These are phyloP conservation scores for Labia minor DNA, from an alignment of 2,888 invertebrate species.

Conservation along the genomic window DNA sequence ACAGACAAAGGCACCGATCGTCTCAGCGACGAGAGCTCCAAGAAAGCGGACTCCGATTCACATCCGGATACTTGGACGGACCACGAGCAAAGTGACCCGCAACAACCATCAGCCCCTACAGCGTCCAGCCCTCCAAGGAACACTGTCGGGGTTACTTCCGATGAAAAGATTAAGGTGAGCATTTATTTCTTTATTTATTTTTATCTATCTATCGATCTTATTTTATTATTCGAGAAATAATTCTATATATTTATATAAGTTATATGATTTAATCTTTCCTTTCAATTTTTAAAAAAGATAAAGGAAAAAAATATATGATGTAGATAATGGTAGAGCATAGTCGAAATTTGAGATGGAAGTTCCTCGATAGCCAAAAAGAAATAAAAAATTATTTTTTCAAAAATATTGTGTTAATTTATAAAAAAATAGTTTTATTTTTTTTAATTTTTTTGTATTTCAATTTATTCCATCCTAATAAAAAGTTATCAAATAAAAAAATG, in stretches of 20 bases:
- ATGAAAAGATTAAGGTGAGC: constrained; percentile 29
- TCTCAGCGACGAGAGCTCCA: constrained; percentile 45
- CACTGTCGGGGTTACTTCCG: constrained; percentile 34
- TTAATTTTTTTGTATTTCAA: too few species aligned
- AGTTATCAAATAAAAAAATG: too few species aligned
- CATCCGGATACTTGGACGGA: constrained; percentile 51
- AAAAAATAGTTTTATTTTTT: too few species aligned
- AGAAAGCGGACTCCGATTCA: constrained; percentile 45
- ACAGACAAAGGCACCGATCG: constrained; percentile 40
- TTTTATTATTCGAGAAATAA: not conserved
- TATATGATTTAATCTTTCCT: too few species aligned
- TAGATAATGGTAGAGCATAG: too few species aligned
- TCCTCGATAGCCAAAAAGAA: too few species aligned
- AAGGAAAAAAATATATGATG: too few species aligned
- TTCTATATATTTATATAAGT: constrained; percentile 2
- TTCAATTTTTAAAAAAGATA: too few species aligned
- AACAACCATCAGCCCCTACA: constrained; percentile 34
- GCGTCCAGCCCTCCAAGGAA: constrained; percentile 45
- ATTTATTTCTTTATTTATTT: not conserved
- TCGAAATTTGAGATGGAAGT: too few species aligned
- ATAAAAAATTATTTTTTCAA: too few species aligned
- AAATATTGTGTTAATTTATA: too few species aligned
- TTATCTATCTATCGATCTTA: not conserved
- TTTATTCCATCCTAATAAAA: too few species aligned
- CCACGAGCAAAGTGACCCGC: constrained; percentile 57